These are phyloP conservation scores for Euclidia mi DNA, from an alignment of 2,888 invertebrate genomes.

Conservation along the genomic window DNA sequence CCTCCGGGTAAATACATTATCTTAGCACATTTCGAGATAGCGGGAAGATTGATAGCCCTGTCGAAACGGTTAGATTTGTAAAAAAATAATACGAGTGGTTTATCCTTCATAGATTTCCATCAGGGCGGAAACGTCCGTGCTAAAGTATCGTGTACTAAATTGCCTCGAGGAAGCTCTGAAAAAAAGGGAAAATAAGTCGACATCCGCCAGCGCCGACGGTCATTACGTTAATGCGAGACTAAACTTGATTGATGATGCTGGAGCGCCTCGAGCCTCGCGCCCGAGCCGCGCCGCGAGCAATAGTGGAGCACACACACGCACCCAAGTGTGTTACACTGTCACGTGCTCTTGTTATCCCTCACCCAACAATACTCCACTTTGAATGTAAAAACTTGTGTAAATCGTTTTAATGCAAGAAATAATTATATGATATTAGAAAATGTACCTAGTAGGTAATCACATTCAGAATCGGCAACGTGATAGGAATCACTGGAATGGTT, in stretches of 20 bases:
- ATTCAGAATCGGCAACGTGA: too few species aligned
- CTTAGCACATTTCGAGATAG: conserved; percentile 63
- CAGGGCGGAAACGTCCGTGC: conserved; percentile 80
- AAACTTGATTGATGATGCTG: conserved; percentile 88
- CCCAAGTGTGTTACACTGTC: too few species aligned
- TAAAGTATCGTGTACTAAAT: conserved; percentile 85
- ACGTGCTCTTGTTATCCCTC: too few species aligned
- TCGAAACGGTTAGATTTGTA: conserved; percentile 65
- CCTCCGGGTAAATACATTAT: conserved; percentile 62
- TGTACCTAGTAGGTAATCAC: too few species aligned
- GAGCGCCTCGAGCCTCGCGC: conserved; percentile 62
- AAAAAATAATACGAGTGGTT: conserved; percentile 52
- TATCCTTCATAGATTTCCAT: conserved; percentile 87
- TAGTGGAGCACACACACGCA: too few species aligned
- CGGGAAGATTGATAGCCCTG: conserved; percentile 73
- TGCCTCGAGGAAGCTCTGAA: conserved; percentile 75
- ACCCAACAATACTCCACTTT: too few species aligned
- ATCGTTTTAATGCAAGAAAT: too few species aligned
- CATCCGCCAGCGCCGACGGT: conserved; percentile 85
- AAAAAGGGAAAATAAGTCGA: conserved; percentile 87
- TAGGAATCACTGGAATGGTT: too few species aligned
- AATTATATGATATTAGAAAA: too few species aligned
- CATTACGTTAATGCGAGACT: conserved; percentile 90
- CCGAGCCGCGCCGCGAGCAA: too few species aligned
- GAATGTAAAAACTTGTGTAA: too few species aligned